Evolutionary conservation across 1,140 invertebrate species (phyloP).

Genomic region (Drosophila prosaltans): DNA sequence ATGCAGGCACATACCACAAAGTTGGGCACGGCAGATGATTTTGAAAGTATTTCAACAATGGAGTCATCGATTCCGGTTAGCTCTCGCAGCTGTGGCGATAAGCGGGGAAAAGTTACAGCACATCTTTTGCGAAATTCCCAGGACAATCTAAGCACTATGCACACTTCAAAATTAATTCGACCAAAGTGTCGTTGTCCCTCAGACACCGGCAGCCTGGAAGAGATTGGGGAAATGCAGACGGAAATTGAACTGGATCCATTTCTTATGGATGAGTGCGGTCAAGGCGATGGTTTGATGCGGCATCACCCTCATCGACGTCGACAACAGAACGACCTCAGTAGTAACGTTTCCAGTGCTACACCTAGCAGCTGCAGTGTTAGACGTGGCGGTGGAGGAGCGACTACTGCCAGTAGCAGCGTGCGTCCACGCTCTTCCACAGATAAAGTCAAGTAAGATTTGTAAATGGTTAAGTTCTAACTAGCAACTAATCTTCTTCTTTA

Average conservation of each 20-base stretch:
- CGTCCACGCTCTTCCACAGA: slow-evolving; percentile 60
- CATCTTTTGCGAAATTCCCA: slow-evolving; percentile 22
- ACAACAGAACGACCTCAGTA: slow-evolving; percentile 26
- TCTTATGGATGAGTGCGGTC: slow-evolving; percentile 60
- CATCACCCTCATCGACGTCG: slow-evolving; percentile 47
- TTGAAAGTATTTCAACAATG: slow-evolving; percentile 20
- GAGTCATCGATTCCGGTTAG: slow-evolving; percentile 25
- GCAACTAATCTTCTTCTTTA: too few species aligned
- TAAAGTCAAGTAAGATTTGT: slow-evolving; percentile 59
- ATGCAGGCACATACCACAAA: slow-evolving; percentile 31
- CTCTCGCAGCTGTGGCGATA: slow-evolving; percentile 25
- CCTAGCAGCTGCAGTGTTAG: slow-evolving; percentile 66
- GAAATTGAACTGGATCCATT: slow-evolving; percentile 10
- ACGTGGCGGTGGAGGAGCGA: slow-evolving; percentile 42
- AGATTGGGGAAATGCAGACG: not conserved
- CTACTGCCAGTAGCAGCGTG: slow-evolving; percentile 32
- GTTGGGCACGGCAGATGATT: not conserved
- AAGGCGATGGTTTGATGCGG: slow-evolving; percentile 64
- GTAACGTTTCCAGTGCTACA: slow-evolving; percentile 51
- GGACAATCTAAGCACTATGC: slow-evolving; percentile 15
- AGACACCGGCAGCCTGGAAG: not conserved
- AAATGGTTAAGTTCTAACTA: not conserved
- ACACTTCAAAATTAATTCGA: slow-evolving; percentile 15
- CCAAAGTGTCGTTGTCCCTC: slow-evolving; percentile 60
- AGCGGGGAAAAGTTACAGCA: not conserved